Conservation (phyloP, 1,140 invertebrate species). For the Drosophila virilis region DNA sequence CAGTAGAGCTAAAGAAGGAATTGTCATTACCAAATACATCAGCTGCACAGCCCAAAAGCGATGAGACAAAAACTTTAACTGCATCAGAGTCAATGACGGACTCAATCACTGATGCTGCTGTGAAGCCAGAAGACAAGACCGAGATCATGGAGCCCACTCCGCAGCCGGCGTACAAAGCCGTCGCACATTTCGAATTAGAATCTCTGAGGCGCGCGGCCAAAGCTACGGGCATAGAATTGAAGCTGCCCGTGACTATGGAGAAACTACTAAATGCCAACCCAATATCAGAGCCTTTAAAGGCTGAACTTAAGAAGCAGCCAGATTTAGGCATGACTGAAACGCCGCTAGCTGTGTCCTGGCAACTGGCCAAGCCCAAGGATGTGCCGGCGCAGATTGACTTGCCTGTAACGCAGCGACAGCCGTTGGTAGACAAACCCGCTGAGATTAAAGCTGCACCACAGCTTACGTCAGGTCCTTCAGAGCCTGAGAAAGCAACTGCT, state of each 20-base stretch:
- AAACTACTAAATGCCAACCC: not conserved
- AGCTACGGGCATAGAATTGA: conserved; percentile 10
- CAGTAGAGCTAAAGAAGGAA: not conserved
- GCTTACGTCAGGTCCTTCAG: not conserved
- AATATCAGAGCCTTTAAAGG: no score
- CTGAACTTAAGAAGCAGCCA: not conserved
- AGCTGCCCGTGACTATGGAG: conserved; percentile 3
- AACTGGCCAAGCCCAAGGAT: not conserved
- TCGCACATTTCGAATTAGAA: conserved; percentile 5
- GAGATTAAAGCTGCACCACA: not conserved
- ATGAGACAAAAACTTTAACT: not conserved
- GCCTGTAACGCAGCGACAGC: not conserved
- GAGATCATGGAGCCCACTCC: no score
- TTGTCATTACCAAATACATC: not conserved
- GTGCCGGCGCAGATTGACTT: not conserved
- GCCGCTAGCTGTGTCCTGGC: not conserved
- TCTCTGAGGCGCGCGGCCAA: not conserved
- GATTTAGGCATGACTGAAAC: not conserved
- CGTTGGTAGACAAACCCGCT: not conserved
- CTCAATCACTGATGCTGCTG: not conserved
- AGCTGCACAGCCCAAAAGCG: not conserved
- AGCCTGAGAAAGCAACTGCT: not conserved
- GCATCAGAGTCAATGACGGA: not conserved
- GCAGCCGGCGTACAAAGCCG: not conserved
- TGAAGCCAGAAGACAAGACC: not conserved